Evolutionary conservation across 2,113 vertebrate genomes (phyloP).

Genomic region (Tyto alba): DNA sequence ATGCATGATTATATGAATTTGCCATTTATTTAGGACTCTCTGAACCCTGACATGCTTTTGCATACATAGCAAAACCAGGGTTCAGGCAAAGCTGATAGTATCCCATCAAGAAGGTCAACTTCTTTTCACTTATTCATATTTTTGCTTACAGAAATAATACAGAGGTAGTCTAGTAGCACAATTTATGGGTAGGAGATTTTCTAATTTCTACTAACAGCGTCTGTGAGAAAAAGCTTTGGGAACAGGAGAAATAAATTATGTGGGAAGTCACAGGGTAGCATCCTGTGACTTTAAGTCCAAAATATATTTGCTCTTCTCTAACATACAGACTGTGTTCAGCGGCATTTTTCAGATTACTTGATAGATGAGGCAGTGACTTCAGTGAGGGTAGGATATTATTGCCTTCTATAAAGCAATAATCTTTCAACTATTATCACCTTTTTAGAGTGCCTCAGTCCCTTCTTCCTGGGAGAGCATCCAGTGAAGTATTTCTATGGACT

Average conservation of each 20-base stretch:
- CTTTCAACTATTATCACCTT: not conserved
- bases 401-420: not conserved
- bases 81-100: not conserved
- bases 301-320: not conserved
- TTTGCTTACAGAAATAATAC: not conserved
- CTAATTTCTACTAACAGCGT: not conserved
- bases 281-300: not conserved
- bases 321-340: not conserved
- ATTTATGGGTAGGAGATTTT: not conserved
- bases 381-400: not conserved
- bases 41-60: not conserved
- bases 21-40: not conserved
- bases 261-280: not conserved
- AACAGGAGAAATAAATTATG: not conserved
- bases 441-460: not conserved
- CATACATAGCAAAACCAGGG: not conserved
- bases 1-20: not conserved
- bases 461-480: fast-evolving
- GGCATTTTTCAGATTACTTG: not conserved
- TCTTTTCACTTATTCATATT: not conserved
- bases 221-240: not conserved
- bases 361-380: not conserved
- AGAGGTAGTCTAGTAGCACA: not conserved
- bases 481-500: not conserved
- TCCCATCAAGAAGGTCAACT: not conserved